Evolutionary conservation across 2,888 invertebrate genomes (phyloP), one percentile per base, ranked within the genome.

Genomic region (Orthosia cruda): DNA sequence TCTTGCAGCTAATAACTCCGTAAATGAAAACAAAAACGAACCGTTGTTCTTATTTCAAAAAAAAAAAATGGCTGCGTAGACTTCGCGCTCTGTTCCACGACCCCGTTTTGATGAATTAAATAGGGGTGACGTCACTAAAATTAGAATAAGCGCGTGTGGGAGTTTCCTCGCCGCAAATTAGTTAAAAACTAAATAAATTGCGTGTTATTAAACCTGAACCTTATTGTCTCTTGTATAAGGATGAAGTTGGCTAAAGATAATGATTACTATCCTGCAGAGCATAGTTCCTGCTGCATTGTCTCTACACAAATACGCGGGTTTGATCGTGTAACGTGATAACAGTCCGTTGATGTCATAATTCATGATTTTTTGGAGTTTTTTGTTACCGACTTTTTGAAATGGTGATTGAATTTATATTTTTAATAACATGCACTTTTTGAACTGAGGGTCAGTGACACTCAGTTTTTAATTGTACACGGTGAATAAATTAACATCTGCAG

Each of bases 261-360:
- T 74, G 61, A 63, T 74, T 79, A 74, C 62, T 84, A 77, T 61
- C 74, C 87, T 80, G 87, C 88, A 82, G 83, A 91, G 91, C 96
- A 93, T 94, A 92, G 93, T 95, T 96, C 96, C 96, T 95, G 95
- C 89, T 85, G 84, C 86, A 94, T 96, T 96, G 96, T 96, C 93
- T 95, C 91, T 91, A 87, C 86, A 92, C 91, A 92, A 92, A 92
- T 91, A 89, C 90, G 86, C 88, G 74, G 87, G 84, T 83, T 87
- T 88, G 94, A 94, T 94, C 91, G 89, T 91, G 90, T 81, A 77
- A 80, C 78, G 71, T 81, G 94, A 94, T 94, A 93, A 90, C 84
- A 81, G 86, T 59, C 79, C 83, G 88, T 90, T 88, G 84, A 83
- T 90, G 80, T 89, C 80, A 88, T 83, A 87, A 84, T 85, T 83